These are phyloP conservation scores for Brachyhypopomus occidentalis DNA, from an alignment of 2,113 vertebrate genomes.

Conservation along the genomic window DNA sequence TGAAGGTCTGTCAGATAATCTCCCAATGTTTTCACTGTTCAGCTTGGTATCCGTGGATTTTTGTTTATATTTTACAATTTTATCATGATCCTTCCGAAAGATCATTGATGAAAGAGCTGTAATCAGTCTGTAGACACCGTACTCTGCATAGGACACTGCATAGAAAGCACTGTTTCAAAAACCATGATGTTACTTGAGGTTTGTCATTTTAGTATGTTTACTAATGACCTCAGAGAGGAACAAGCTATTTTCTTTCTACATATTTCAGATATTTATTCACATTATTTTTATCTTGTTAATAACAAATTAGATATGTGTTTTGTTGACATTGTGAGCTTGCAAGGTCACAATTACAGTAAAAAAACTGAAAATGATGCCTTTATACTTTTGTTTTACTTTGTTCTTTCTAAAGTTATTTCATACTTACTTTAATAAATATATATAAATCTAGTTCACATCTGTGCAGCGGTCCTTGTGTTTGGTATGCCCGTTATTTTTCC, in stretches of 20 bases:
- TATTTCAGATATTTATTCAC: constrained; percentile 66
- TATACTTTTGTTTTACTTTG: constrained; percentile 66
- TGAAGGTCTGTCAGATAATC: constrained; percentile 1
- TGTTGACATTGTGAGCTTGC: constrained; percentile 59
- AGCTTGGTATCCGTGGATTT: constrained; percentile 2
- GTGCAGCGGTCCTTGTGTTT: background rate
- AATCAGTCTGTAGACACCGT: constrained; percentile 1
- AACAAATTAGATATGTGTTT: constrained; percentile 55
- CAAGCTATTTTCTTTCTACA: constrained; percentile 44
- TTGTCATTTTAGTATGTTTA: constrained; percentile 29
- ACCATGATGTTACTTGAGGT: constrained; percentile 14
- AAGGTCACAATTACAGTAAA: constrained; percentile 57
- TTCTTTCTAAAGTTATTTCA: constrained; percentile 59
- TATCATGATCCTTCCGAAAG: constrained; percentile 8
- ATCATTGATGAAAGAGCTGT: constrained; percentile 5
- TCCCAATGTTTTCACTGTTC: constrained; percentile 2
- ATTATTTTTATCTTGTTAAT: constrained; percentile 55
- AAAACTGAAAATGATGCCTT: constrained; percentile 51
- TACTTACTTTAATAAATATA: constrained; percentile 76
- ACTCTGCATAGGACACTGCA: constrained; percentile 15
- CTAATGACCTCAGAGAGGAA: constrained; percentile 37
- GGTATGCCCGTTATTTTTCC: background rate
- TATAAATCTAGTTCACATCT: constrained; percentile 45
- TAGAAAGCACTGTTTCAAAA: constrained; percentile 8
- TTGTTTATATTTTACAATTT: constrained; percentile 31